These are phyloP conservation scores for Aphelenchoides fujianensis DNA, from an alignment of 1,140 invertebrate species.

Conservation along the genomic window DNA sequence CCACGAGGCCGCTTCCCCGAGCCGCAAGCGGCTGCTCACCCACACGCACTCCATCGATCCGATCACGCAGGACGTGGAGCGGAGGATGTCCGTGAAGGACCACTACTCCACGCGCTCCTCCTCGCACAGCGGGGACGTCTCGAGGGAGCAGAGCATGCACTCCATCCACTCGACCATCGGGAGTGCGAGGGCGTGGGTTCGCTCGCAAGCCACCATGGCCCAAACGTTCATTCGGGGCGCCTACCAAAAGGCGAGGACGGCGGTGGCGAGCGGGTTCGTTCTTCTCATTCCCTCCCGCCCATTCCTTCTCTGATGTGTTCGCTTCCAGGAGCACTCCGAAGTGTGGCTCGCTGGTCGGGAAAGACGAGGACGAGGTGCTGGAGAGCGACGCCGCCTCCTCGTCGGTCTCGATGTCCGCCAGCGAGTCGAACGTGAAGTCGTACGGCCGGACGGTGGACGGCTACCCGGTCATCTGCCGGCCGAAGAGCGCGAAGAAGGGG, in stretches of 20 bases:
- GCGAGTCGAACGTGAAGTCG: conserved; percentile 7
- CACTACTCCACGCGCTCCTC: conserved; percentile 7
- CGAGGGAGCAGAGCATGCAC: neutral
- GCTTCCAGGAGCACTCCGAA: conserved; percentile 20
- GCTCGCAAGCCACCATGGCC: conserved; percentile 12
- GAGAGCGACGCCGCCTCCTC: conserved; percentile 37
- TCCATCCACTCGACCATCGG: conserved; percentile 16
- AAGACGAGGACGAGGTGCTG: conserved; percentile 28
- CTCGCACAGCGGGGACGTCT: neutral
- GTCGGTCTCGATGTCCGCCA: conserved; percentile 10
- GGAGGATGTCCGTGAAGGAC: conserved; percentile 54
- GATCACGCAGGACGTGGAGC: conserved; percentile 52
- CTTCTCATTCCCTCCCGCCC: too few relatives aligned
- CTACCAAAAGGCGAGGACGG: conserved; percentile 25
- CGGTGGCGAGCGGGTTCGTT: conserved; percentile 12
- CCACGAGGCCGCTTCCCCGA: neutral
- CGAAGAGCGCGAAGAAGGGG: conserved; percentile 72
- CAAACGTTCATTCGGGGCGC: conserved; percentile 24
- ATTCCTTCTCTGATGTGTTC: too few relatives aligned
- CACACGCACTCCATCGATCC: conserved; percentile 51
- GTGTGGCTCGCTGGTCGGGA: neutral
- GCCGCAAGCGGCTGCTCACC: conserved; percentile 13
- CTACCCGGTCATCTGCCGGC: conserved; percentile 44
- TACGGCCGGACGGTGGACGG: conserved; percentile 15
- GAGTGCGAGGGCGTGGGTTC: conserved; percentile 2